Base-by-base conservation (phyloP, 2,113 vertebrate species). In the Andinoacara biseriatus region DNA sequence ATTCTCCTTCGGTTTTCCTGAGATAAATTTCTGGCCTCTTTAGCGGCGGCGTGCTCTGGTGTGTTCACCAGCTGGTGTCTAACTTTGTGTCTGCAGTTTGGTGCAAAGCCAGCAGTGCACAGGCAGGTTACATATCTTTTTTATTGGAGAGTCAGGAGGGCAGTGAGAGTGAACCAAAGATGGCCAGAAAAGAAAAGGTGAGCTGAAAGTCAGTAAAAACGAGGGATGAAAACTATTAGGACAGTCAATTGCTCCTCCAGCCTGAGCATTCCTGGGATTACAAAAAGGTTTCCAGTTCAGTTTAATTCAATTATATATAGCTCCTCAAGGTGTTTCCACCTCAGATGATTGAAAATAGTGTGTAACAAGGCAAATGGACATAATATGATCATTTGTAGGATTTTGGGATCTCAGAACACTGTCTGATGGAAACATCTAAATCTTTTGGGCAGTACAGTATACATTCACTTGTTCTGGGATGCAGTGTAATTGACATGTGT, bases 181-280 rank as follows among this genome's bases (percentile, higher is more conserved):
- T 72, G 31, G 31, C 10, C 46, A 13, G 49, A 56, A 78, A 1
- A 26, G 26, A 38, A 54, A 78, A 22, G 29, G 26, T 5, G 46
- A 63, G 59, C 59, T 20, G 0, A 78, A 78, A 78, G 59, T 24
- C 46, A 1, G 6, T 63, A 63, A 35, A 78, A 63, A n/a, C 56
- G 46, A 38, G 15, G 15, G 31, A 13, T 72, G 6, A 54, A 72
- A 72, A 72, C 0, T 54, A 17, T 29, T 52, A 0, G 1, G 52
- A 29, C 65, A 69, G 43, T 8, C 65, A 72, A 52, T 31, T 72
- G 3, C 40, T 52, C 40, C 17, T 72, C 20, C 43, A 52, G 65
- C 15, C 0, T 0, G 0, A 52, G 24, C 43, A n/a, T 52, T 72
- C 0, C 22, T 72, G 65, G 43, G 10, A 72, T 72, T 24, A 72